Base-by-base conservation (phyloP, 2,888 invertebrate species). In the Slavum lentiscoides region DNA sequence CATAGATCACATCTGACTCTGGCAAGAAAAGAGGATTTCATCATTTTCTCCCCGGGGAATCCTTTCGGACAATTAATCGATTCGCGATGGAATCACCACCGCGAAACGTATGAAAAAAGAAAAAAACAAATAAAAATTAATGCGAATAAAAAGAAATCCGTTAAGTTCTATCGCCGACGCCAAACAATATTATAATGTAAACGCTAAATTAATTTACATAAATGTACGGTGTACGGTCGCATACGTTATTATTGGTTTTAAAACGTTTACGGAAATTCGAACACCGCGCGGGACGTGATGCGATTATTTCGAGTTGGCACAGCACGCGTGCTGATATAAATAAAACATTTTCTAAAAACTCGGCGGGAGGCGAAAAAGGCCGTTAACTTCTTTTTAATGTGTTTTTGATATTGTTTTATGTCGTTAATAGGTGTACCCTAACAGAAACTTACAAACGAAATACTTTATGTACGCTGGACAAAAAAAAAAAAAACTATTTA, bases 361-460 rank as follows among this genome's bases (percentile, higher is more conserved):
- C 30, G 30, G 30, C 30, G 30, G 30, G 30, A 4, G 30, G 30
- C 1, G 23, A 64, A 62, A 49, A 55, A 55, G 21, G 0, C 2
- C 59, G 21, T 68, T 76, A 59, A 68, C 30, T 76, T 30, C 0
- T 68, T 68, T 76, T 76, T 59, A 68, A 68, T 68, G 49, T 59
- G 23, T 59, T 76, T 76, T 76, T 76, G 43, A 76, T 76, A 68
- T 49, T 59, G 23, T 59, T 30, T 68, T 58, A 17, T 23, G 5
- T n/a, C 55, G 23, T 58, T 70, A 13, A 37, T n/a, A 70, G 0
- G 11, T 15, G 13, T 6, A 43, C 49, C 15, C 9, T 15, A 15
- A 13, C 49, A 15, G 49, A 49, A 15, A 55, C 55, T 19, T 11
- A 11, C 55, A 19, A 19, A 55, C 55, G 6, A 55, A 55, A 6